phyloP scores from a whole-genome alignment of 2,797 vertebrate genomes.

The Tragelaphus oryx region DNA sequence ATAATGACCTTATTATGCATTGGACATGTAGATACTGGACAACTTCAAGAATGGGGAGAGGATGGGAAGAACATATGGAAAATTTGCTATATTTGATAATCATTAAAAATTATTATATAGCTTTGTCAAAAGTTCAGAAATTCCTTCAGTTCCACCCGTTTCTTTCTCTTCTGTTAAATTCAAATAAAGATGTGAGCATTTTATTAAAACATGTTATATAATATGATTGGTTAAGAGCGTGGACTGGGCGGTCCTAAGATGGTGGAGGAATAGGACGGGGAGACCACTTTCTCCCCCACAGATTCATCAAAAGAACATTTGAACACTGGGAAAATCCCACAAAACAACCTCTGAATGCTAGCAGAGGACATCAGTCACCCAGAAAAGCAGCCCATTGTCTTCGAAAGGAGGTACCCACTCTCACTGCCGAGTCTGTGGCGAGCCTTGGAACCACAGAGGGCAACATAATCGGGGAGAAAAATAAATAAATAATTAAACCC shows the following conservation, averaged over 20 bases:
- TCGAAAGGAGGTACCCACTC: too few relatives aligned
- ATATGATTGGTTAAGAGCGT: background rate
- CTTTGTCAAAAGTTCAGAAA: slow-evolving; percentile 8
- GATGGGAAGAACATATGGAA: background rate
- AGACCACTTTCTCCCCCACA: too few relatives aligned
- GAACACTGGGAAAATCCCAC: too few relatives aligned
- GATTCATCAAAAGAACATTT: too few relatives aligned
- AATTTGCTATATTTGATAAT: background rate
- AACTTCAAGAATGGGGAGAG: background rate
- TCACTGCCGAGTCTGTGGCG: too few relatives aligned
- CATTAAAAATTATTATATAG: background rate
- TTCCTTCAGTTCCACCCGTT: background rate
- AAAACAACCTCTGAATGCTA: too few relatives aligned
- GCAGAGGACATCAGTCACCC: too few relatives aligned
- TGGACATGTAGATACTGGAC: background rate
- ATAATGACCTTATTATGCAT: background rate
- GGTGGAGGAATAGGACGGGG: too few relatives aligned
- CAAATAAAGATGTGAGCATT: slow-evolving; percentile 3
- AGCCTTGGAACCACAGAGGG: too few relatives aligned
- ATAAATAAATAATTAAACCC: too few relatives aligned
- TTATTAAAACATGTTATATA: background rate
- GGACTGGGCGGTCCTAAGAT: background rate
- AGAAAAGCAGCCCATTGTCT: too few relatives aligned
- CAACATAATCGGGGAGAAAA: too few relatives aligned
- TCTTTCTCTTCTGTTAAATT: background rate